Base-by-base conservation (phyloP, 2,113 vertebrate genomes). In the Camelus dromedarius region DNA sequence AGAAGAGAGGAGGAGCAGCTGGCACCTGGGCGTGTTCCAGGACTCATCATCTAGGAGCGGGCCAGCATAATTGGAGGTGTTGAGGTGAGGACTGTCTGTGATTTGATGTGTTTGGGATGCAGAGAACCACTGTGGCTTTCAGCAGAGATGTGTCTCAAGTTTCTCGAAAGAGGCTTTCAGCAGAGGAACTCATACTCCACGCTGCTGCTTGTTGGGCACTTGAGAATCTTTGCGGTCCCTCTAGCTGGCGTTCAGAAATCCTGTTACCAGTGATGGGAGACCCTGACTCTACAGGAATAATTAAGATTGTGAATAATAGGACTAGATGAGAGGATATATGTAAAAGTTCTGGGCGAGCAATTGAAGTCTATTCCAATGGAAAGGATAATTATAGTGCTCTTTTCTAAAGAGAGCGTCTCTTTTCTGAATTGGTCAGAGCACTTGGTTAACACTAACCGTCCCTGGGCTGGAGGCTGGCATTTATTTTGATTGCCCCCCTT, bases 221-320 rank as follows among this genome's bases (percentile, higher is more conserved):
- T 81, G n/a, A 52, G 26, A 92, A 32, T 6, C 69, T 95, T 80
- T 62, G 42, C 0, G 5, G 52, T 62, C 30, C 30, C 22, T 92
- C 42, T 84, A 26, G 24, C 18, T 83, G 76, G 58, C 54, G 30
- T 81, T 95, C 66, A 95, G 91, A 96, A 96, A 89, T 96, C 95
- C 46, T 35, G 26, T 91, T 77, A 64, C 30, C 26, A 42, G 60
- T 77, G 46, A 11, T 50, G 26, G 48, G 58, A 67, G 64, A 42
- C 42, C 12, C 50, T 83, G 91, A 77, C 73, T 28, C 96, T 94
- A n/a, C 35, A 67, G 86, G 38, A 81, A 58, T 91, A 66, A 76
- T 84, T 83, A 90, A 92, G 75, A 81, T 83, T 46, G 32, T 89
- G 73, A 89, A 58, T 93, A 86, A 95, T 42, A 62, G 89, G 48